Base-by-base conservation (phyloP, 1,140 invertebrate species). In the Grapholita molesta region DNA sequence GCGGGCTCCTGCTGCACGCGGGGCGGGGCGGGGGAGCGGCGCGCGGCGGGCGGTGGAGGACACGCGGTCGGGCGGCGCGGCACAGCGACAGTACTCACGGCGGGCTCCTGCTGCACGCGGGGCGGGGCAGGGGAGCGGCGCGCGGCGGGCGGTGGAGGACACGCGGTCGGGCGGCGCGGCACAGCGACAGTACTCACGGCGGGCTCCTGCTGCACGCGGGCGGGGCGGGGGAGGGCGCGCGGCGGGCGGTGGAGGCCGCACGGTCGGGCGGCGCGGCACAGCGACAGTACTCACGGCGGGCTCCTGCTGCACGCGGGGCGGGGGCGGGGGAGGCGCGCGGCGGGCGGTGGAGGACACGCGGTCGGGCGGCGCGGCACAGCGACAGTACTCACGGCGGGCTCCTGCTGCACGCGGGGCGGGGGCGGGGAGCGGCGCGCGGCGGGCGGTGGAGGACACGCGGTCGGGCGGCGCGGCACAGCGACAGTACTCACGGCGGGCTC, bases 131-230 rank as follows among this genome's bases (percentile, higher is more conserved):
- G 8, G 3, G 8, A 42, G 8, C 35, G 8, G 9, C 2, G 35
- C 8, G 35, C 35, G 35, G n/a, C 35, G 35, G 3, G n/a, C 35
- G 35, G 8, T 11, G 9, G 15, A 25, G 7, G 52, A 25, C 18
- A 25, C 52, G 7, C 35, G 35, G 3, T 52, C 42, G 42, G 42
- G 12, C 30, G 42, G 78, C 73, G 75, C 92, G 85, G 73, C 93
- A 94, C 64, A 94, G 76, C 1, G 92, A 92, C 64, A 94, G 89
- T 71, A 93, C 92, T 77, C 95, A 95, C n/a, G n/a, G n/a, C n/a
- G n/a, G n/a, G 38, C 93, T 94, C 38, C 93, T 91, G 70, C 95
- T 79, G 73, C 95, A 89, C 76, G 71, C 80, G 8, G 82, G 75
- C 28, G 76, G 76, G 42, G 84, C 87, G n/a, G 87, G 88, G 70